Conservation (phyloP, 2,113 vertebrate species). For the Pomatorhinus ruficollis region DNA sequence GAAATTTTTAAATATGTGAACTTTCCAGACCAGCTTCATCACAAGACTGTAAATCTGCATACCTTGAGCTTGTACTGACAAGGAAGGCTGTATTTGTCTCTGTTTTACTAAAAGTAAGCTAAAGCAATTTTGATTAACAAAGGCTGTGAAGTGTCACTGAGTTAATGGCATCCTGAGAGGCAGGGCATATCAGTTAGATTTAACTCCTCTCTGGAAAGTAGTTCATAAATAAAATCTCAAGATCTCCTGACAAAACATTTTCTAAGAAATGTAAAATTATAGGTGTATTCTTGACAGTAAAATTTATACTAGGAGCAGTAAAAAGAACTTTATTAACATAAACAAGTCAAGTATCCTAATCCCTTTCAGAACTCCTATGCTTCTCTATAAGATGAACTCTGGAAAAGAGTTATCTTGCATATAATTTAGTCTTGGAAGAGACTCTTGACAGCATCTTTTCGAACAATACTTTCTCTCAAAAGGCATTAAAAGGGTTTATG, state of each 20-base stretch:
- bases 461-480: constrained; percentile 19
- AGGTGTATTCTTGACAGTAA: constrained; percentile 52
- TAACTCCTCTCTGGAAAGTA: constrained; percentile 60
- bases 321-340: constrained; percentile 69
- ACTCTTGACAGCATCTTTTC: background rate
- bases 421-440: constrained; percentile 30
- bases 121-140: constrained; percentile 63
- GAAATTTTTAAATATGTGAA: background rate
- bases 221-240: constrained; percentile 65
- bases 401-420: constrained; percentile 30
- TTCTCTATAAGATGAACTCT: constrained; percentile 11
- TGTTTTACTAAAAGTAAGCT: constrained; percentile 31
- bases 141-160: constrained; percentile 53
- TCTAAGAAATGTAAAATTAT: constrained; percentile 69
- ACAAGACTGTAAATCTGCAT: background rate
- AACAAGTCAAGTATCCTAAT: constrained; percentile 64
- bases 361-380: constrained; percentile 42
- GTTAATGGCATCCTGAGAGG: constrained; percentile 56
- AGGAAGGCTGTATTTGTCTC: background rate
- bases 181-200: constrained; percentile 54
- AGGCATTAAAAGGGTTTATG: background rate
- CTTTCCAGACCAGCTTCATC: background rate
- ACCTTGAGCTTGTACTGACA: background rate
- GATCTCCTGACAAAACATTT: constrained; percentile 69
- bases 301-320: constrained; percentile 60